A percentile compares a stretch with the other conserved stretches of the same genome.
Evolutionary conservation across 2,888 invertebrate genomes (phyloP).

Genomic region (Mesochorus sp.): DNA sequence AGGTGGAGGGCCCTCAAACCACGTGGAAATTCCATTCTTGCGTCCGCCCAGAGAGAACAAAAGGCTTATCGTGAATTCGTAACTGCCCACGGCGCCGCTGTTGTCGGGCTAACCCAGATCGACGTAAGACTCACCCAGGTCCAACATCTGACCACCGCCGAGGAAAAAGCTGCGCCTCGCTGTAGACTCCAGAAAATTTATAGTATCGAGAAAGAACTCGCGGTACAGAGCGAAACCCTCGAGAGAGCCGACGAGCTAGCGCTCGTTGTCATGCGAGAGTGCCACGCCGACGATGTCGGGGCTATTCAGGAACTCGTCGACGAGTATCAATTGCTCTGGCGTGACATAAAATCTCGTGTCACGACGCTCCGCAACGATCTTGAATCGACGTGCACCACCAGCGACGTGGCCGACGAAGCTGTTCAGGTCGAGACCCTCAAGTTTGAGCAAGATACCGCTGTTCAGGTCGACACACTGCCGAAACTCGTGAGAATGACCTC

Average conservation of each 20-base stretch:
- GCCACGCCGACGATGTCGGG: conserved; percentile 84
- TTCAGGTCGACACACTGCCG: conserved; percentile 92
- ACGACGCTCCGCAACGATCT: conserved; percentile 81
- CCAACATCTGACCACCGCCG: conserved; percentile 84
- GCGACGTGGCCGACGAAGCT: conserved; percentile 84
- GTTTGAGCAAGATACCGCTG: conserved; percentile 90
- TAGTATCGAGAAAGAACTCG: conserved; percentile 84
- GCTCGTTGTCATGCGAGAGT: conserved; percentile 84
- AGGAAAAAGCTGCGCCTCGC: conserved; percentile 82
- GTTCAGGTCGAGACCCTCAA: conserved; percentile 89
- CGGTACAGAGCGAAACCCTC: conserved; percentile 83
- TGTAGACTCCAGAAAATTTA: conserved; percentile 82
- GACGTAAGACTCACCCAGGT: conserved; percentile 89
- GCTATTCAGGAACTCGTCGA: conserved; percentile 85
- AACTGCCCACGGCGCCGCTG: conserved; percentile 87
- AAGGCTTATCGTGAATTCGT: conserved; percentile 87
- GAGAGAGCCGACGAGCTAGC: conserved; percentile 86
- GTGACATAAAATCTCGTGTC: conserved; percentile 84
- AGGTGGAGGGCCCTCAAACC: conserved; percentile 87
- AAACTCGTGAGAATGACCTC: conserved; percentile 87
- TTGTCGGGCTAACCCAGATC: conserved; percentile 88
- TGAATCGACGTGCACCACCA: conserved; percentile 71
- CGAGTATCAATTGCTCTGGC: conserved; percentile 87
- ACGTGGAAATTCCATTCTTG: conserved; percentile 84
- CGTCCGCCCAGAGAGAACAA: conserved; percentile 84